A percentile compares a stretch with the other conserved stretches of the same genome.
These are phyloP conservation scores for Sciurus vulgaris DNA, from an alignment of 2,797 vertebrate species.

Conservation along the genomic window DNA sequence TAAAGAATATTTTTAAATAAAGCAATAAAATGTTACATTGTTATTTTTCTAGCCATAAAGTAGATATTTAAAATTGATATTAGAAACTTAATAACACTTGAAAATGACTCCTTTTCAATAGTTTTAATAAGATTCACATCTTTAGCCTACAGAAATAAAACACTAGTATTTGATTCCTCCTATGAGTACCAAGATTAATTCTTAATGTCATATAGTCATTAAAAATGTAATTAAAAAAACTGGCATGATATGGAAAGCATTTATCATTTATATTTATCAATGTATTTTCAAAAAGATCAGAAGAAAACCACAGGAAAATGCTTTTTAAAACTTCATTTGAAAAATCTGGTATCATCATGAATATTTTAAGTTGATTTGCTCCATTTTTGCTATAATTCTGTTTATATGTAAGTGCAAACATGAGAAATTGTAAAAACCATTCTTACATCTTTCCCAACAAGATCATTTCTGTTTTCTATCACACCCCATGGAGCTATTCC, in stretches of 20 bases:
- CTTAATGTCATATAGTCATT: slow-evolving; percentile 12
- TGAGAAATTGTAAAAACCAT: slow-evolving; percentile 64
- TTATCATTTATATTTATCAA: slow-evolving; percentile 22
- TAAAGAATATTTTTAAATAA: slow-evolving; percentile 48
- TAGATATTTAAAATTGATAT: slow-evolving; percentile 28
- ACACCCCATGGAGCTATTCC: slow-evolving; percentile 99
- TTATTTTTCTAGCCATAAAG: neutral
- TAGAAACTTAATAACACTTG: slow-evolving; percentile 55
- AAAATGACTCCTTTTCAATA: slow-evolving; percentile 28
- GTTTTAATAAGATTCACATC: neutral
- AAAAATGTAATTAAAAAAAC: slow-evolving; percentile 63
- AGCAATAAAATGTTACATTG: slow-evolving; percentile 24
- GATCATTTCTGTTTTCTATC: slow-evolving; percentile 98
- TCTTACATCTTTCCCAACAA: slow-evolving; percentile 98
- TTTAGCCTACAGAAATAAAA: slow-evolving; percentile 64
- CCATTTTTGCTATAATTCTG: slow-evolving; percentile 37
- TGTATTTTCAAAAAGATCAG: slow-evolving; percentile 9
- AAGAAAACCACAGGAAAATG: slow-evolving; percentile 27
- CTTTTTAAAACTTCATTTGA: slow-evolving; percentile 47
- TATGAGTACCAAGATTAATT: slow-evolving; percentile 37
- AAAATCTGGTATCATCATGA: slow-evolving; percentile 32
- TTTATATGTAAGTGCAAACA: slow-evolving; percentile 46
- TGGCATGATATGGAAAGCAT: slow-evolving; percentile 11
- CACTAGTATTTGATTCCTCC: slow-evolving; percentile 32
- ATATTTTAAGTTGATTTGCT: slow-evolving; percentile 12